Evolutionary conservation across 1,140 invertebrate genomes (phyloP), one percentile per base, ranked within the genome.

Genomic region (Cyclina sinensis): DNA sequence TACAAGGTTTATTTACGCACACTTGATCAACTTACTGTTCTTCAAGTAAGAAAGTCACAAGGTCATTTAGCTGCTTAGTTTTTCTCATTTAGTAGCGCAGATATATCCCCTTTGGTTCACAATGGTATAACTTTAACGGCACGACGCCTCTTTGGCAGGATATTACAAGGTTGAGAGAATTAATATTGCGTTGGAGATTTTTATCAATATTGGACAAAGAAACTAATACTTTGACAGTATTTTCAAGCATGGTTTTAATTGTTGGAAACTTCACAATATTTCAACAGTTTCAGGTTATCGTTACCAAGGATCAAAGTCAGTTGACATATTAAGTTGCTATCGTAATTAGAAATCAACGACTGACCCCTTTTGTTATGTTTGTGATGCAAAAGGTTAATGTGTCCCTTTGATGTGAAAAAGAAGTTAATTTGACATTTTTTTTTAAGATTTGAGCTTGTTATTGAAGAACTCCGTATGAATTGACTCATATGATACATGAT

Each of bases 141-240:
- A 37, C 4, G 65, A 70, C 65, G 65, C 65, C 65, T 70, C 32
- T 24, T 37, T 37, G 65, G 65, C 65, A 70, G 65, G 32, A 37
- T 27, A 70, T 70, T 70, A 70, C 65, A 70, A 37, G 65, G 65
- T 70, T 70, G 65, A 70, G 65, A 39, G 65, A 70, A 39, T 70
- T 70, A 70, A 70, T 70, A 37, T 70, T 70, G 32, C 21, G 65
- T 37, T n/a, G 3, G 16, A 70, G 65, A 70, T 70, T 70, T 70
- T 70, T 70, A 70, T 70, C 65, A 32, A 70, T 70, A 70, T 70
- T n/a, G 65, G 65, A 70, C 65, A 70, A 70, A 70, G 65, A 37
- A 70, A 16, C 32, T 70, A 70, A 70, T 70, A 39, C 65, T 7
- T 35, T 27, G 14, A 27, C 32, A 35, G 65, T 70, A 70, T 70